Evolutionary conservation across 2,797 vertebrate species (phyloP).

Genomic region (Saguinus oedipus): DNA sequence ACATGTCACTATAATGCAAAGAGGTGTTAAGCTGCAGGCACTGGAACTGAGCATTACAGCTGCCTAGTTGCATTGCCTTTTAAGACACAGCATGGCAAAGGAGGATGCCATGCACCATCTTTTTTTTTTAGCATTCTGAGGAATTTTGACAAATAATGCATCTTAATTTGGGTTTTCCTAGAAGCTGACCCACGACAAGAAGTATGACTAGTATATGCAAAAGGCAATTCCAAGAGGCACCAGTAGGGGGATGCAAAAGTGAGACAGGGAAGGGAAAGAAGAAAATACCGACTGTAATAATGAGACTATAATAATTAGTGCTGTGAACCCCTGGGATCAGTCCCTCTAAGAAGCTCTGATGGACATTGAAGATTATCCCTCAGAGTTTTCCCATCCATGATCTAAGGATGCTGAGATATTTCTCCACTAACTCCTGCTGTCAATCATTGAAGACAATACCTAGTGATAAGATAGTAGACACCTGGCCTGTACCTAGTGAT

Average conservation of each 20-base stretch:
- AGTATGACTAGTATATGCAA: neutral
- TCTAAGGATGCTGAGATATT: neutral
- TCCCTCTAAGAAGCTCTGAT: neutral
- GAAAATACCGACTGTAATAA: neutral
- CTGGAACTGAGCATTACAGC: neutral
- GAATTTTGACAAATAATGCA: neutral
- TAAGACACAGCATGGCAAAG: neutral
- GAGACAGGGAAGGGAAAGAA: neutral
- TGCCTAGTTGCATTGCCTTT: neutral
- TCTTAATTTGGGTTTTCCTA: constrained; percentile 16
- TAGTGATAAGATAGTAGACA: neutral
- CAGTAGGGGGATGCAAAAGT: neutral
- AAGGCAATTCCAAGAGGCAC: neutral
- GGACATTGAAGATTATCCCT: neutral
- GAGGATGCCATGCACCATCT: no score
- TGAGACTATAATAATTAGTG: neutral
- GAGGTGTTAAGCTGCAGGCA: neutral
- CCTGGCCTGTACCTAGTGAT: neutral
- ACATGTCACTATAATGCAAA: neutral
- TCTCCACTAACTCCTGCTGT: neutral
- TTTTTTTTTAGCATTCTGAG: neutral
- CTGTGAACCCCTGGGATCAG: neutral
- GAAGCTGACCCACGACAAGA: neutral
- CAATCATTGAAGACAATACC: neutral
- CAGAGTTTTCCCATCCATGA: neutral